Evolutionary conservation across 2,113 vertebrate genomes (phyloP), one percentile per base, ranked within the genome.

Genomic region (Oncorhynchus masou): DNA sequence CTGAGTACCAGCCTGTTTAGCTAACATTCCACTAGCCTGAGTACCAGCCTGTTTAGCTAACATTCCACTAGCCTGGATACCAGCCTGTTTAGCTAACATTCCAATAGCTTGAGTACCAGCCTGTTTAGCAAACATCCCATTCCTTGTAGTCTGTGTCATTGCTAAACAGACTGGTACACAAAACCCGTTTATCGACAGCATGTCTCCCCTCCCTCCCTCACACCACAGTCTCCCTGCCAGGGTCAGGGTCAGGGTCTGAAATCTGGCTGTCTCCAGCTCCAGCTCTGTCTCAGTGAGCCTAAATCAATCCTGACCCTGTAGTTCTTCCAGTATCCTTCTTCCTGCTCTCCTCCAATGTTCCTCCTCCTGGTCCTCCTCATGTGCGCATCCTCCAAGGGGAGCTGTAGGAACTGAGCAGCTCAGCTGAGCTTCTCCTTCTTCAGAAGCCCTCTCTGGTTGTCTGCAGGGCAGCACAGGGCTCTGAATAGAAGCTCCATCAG

Each of bases 391-490:
- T 75, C 85, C 68, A 77, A 29, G 0, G 94, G 93, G 45, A 94
- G 89, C 90, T 96, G 94, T 48, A 96, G 92, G 80, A 96, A 96
- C 74, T 94, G 93, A 22, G 95, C 95, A 77, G 96, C 94, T 92
- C 81, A 96, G 89, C 94, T 92, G 81, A 96, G 89, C 81, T 96
- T 88, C 73, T 96, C 94, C 88, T 96, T 96, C 34, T 89, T 93
- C 62, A 96, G 93, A 54, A 96, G 92, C 62, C 95, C 95, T 68
- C 95, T 93, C 84, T 96, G 95, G 86, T 96, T 95, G 0, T 96
- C 92, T 62, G 92, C 94, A 75, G 94, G 90, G 54, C 92, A 93
- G 86, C 90, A 91, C 90, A 95, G 95, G 2, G 93, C 93, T 78
- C 93, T 92, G 81, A 93, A 94, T 83, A 96, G 87, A 80, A 96